These are phyloP conservation scores for Nasonia giraulti DNA, from an alignment of 1,140 invertebrate species.

Conservation along the genomic window DNA sequence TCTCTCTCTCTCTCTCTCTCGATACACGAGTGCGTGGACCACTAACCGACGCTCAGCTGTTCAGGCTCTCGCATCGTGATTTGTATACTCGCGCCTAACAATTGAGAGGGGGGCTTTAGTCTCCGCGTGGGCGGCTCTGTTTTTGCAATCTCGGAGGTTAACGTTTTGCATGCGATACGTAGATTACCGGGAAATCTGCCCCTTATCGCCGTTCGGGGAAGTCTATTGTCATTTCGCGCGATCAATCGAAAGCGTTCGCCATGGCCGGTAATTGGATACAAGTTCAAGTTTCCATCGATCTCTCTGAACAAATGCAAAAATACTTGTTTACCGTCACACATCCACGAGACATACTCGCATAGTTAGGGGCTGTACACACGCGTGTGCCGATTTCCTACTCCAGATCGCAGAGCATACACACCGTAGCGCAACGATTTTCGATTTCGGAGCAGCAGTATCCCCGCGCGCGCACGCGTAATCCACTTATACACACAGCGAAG, in stretches of 20 bases:
- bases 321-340: too few relatives aligned
- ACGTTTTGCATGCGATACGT: slow-evolving; percentile 21
- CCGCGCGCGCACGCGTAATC: neutral
- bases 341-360: too few relatives aligned
- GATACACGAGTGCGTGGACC: too few relatives aligned
- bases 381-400: slow-evolving; percentile 2
- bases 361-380: neutral
- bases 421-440: neutral
- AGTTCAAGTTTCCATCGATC: neutral
- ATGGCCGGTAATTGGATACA: neutral
- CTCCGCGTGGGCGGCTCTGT: neutral
- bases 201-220: slow-evolving; percentile 24
- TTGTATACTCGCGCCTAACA: neutral
- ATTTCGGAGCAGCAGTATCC: neutral
- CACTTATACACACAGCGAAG: neutral
- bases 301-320: neutral
- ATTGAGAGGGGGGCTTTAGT: neutral
- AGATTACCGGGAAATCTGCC: slow-evolving; percentile 14
- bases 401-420: too few relatives aligned
- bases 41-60: neutral
- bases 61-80: neutral
- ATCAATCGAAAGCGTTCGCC: neutral
- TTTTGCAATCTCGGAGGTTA: neutral
- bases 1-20: neutral
- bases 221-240: neutral